phyloP scores from a whole-genome alignment of 2,888 invertebrate species.

The Pheosia tremula region DNA sequence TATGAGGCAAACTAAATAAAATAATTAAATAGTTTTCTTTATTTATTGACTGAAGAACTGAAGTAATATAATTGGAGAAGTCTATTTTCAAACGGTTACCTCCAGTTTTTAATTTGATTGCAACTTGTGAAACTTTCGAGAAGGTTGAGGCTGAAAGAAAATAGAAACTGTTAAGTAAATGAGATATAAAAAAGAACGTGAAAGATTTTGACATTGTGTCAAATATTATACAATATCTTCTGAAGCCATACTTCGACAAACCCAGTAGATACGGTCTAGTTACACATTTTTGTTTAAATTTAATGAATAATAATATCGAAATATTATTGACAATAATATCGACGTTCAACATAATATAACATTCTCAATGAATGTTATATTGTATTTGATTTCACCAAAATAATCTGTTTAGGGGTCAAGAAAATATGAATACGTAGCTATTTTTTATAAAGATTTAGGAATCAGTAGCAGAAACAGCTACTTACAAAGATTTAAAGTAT shows the following conservation, averaged over 20 bases:
- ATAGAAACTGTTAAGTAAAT: neutral
- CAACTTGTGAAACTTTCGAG: conserved; percentile 84
- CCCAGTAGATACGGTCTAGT: no score
- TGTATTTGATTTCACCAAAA: no score
- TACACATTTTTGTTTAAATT: no score
- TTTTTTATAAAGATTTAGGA: neutral
- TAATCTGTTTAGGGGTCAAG: no score
- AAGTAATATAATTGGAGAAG: conserved; percentile 78
- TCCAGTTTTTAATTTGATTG: conserved; percentile 83
- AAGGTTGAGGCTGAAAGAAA: conserved; percentile 83
- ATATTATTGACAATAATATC: no score
- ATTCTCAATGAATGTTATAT: no score
- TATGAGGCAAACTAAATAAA: conserved; percentile 12
- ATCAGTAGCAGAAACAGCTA: conserved; percentile 12
- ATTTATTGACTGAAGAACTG: conserved; percentile 71
- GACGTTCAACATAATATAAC: no score
- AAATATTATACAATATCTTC: no score
- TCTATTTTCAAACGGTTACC: conserved; percentile 85
- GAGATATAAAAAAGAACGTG: neutral
- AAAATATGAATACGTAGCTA: no score
- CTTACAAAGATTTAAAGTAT: conserved; percentile 81
- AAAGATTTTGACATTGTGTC: no score
- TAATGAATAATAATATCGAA: no score
- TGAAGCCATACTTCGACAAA: no score
- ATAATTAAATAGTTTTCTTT: conserved; percentile 49